phyloP scores from a whole-genome alignment of 2,888 invertebrate species.

The Empis livida region DNA sequence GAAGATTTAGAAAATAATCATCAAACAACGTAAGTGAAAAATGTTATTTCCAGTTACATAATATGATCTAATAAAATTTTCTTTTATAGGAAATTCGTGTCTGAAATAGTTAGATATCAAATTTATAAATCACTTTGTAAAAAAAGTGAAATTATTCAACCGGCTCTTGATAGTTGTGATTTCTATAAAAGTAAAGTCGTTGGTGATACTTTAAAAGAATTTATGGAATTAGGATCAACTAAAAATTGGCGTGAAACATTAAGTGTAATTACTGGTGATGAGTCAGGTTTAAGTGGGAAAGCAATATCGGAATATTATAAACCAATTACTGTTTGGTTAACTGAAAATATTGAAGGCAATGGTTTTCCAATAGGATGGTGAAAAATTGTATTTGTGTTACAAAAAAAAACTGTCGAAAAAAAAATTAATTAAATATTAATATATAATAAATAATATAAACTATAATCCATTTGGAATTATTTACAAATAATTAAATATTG shows the following conservation, averaged over 20 bases:
- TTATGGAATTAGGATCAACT: slow-evolving; percentile 55
- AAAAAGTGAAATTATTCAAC: slow-evolving; percentile 49
- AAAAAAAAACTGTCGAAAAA: too few relatives aligned
- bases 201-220: slow-evolving; percentile 52
- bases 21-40: slow-evolving; percentile 38
- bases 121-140: slow-evolving; percentile 62
- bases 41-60: background rate
- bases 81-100: slow-evolving; percentile 54
- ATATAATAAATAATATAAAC: too few relatives aligned
- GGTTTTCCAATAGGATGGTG: too few relatives aligned
- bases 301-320: slow-evolving; percentile 69
- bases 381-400: too few relatives aligned
- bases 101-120: slow-evolving; percentile 70
- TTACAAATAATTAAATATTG: too few relatives aligned
- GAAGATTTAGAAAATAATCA: slow-evolving; percentile 51
- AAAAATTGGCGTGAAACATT: slow-evolving; percentile 71
- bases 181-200: slow-evolving; percentile 66
- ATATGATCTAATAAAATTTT: background rate
- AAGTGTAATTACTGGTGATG: background rate
- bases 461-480: too few relatives aligned
- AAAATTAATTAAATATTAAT: too few relatives aligned
- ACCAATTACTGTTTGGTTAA: slow-evolving; percentile 56
- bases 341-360: too few relatives aligned
- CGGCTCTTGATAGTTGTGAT: slow-evolving; percentile 70
- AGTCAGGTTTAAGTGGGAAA: slow-evolving; percentile 48